Percentiles rank a stretch among this genome's conserved stretches.
Evolutionary conservation across 2,797 vertebrate genomes (phyloP).

Genomic region (Smutsia temminckii): DNA sequence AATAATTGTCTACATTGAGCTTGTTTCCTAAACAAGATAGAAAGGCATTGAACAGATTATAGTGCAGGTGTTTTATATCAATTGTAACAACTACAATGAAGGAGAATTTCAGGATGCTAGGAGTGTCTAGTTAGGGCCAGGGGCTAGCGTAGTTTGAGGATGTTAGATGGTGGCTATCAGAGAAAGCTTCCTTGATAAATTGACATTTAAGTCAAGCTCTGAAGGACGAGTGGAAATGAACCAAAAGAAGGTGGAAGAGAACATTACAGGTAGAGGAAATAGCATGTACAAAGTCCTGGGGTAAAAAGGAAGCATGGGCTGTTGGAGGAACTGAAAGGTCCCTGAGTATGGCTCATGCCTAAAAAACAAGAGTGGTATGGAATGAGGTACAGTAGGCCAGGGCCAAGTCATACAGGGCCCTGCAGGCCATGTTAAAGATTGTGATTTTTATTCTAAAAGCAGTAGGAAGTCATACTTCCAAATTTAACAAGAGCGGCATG

Average conservation of each 20-base stretch:
- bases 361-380: not conserved
- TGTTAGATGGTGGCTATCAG: not conserved
- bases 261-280: not conserved
- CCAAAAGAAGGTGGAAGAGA: not conserved
- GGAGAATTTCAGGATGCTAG: not conserved
- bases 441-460: constrained; percentile 17
- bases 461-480: not conserved
- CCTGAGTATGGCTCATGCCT: not conserved
- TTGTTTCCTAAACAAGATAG: not conserved
- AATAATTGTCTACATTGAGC: not conserved
- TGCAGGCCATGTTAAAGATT: not conserved
- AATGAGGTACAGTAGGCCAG: not conserved
- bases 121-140: not conserved
- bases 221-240: constrained; percentile 6
- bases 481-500: not conserved
- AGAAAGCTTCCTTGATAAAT: not conserved
- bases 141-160: not conserved
- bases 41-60: not conserved
- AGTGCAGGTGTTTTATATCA: not conserved
- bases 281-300: not conserved
- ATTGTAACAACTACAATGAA: not conserved
- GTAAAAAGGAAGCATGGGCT: not conserved
- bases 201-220: not conserved
- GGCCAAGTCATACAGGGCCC: not conserved
- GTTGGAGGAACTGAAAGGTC: not conserved